These are phyloP conservation scores for western clawed frog (Xenopus tropicalis) DNA, from an alignment of 2,113 vertebrate genomes.

Conservation along the genomic window UCB_Xtro_10.0 CM004448.2:61433001-61433500, in stretches of 20 bases:
- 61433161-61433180: too few relatives aligned
- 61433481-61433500: constrained; percentile 12
- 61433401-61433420: constrained; percentile 3
- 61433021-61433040: too few relatives aligned
- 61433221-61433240: constrained; percentile 5
- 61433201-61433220: too few relatives aligned
- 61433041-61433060: too few relatives aligned
- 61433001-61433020: too few relatives aligned
- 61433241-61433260: neutral
- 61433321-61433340: neutral
- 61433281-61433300: too few relatives aligned
- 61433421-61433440: constrained; percentile 9
- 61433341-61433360: constrained; percentile 4
- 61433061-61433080: too few relatives aligned
- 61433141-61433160: too few relatives aligned
- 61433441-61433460: constrained; percentile 1
- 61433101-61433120: too few relatives aligned
- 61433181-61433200: too few relatives aligned
- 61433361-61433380: neutral
- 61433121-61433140: too few relatives aligned
- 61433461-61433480: constrained; percentile 12
- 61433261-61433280: neutral
- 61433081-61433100: too few relatives aligned
- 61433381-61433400: constrained; percentile 4
- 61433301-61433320: neutral